Evolutionary conservation across 2,888 invertebrate species (phyloP).

Genomic region (Pogonocherus hispidulus): DNA sequence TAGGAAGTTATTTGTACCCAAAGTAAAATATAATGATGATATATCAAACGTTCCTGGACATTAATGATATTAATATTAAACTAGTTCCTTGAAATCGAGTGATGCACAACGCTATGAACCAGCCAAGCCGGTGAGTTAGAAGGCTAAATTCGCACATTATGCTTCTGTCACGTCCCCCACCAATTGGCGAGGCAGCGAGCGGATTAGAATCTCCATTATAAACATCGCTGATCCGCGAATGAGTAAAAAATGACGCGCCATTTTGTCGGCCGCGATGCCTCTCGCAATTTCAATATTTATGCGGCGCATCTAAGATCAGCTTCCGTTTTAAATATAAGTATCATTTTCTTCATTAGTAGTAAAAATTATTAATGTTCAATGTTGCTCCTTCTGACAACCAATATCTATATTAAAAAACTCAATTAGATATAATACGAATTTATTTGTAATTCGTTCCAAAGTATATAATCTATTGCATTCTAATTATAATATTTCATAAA

Average conservation of each 20-base stretch:
- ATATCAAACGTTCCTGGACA: too few species aligned
- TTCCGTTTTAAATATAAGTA: too few species aligned
- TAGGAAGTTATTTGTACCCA: too few species aligned
- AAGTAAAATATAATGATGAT: too few species aligned
- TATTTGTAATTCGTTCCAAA: too few species aligned
- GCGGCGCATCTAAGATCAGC: background rate
- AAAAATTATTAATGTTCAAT: too few species aligned
- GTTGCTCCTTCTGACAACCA: too few species aligned
- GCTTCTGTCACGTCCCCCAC: constrained; percentile 27
- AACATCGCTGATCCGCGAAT: constrained; percentile 53
- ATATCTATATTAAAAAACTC: too few species aligned
- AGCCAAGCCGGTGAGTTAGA: constrained; percentile 11
- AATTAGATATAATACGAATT: too few species aligned
- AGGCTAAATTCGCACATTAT: constrained; percentile 30
- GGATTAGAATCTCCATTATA: constrained; percentile 48
- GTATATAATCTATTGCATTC: too few species aligned
- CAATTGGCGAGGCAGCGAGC: constrained; percentile 23
- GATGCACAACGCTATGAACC: constrained; percentile 17
- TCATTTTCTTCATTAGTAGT: background rate
- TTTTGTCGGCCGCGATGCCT: constrained; percentile 53
- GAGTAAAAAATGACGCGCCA: constrained; percentile 60
- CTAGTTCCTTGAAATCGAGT: constrained; percentile 17
- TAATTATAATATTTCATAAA: too few species aligned
- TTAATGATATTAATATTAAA: too few species aligned
- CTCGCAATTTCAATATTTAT: background rate